Conservation (phyloP, 2,797 vertebrate genomes). For the Okamejei kenojei region DNA sequence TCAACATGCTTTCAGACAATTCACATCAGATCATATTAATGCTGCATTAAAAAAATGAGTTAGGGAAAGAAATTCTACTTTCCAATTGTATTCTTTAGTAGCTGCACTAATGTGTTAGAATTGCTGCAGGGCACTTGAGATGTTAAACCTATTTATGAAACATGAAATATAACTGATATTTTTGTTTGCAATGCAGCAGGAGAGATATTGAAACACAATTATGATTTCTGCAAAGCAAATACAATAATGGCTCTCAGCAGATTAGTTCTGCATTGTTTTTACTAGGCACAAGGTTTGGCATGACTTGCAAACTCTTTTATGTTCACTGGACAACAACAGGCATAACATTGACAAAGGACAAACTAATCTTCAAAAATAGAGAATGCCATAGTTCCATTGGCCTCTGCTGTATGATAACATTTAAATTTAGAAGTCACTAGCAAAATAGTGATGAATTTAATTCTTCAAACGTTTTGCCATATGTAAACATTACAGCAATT, state of each 20-base stretch:
- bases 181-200: neutral
- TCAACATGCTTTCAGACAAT: neutral
- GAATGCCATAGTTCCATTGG: neutral
- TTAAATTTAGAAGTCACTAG: neutral
- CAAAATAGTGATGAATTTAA: neutral
- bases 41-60: too few relatives aligned
- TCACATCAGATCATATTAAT: neutral
- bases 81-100: neutral
- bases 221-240: neutral
- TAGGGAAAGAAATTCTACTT: neutral
- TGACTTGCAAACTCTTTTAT: neutral
- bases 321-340: neutral
- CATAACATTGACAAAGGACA: neutral
- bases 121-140: neutral
- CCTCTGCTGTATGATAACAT: neutral
- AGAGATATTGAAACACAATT: neutral
- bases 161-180: conserved; percentile 3
- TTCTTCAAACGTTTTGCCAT: neutral
- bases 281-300: neutral
- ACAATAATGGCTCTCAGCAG: neutral
- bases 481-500: neutral
- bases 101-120: neutral
- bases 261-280: neutral
- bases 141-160: conserved; percentile 26
- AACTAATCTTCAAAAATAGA: neutral